These are phyloP conservation scores for Pachymerium ferrugineum DNA, from an alignment of 2,888 invertebrate species.

Conservation along the genomic window DNA sequence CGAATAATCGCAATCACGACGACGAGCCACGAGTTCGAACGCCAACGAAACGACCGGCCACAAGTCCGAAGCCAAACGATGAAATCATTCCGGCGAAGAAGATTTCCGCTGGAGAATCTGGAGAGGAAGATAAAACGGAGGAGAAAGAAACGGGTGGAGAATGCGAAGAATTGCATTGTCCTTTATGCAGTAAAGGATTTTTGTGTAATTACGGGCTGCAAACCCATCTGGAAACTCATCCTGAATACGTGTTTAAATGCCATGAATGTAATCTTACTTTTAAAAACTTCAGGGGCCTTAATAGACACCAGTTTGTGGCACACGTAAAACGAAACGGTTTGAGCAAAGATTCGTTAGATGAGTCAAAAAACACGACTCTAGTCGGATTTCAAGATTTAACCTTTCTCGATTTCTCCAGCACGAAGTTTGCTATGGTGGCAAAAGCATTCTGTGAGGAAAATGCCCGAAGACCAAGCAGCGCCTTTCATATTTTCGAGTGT, in stretches of 20 bases:
- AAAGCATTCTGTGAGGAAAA: conserved; percentile 66
- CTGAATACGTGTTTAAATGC: conserved; percentile 64
- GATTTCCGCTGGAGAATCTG: neutral
- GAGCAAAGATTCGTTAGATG: neutral
- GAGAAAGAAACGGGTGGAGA: conserved; percentile 36
- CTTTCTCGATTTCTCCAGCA: conserved; percentile 71
- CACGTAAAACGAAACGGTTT: conserved; percentile 48
- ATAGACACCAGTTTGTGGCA: conserved; percentile 62
- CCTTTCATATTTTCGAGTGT: conserved; percentile 46
- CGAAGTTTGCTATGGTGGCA: conserved; percentile 73
- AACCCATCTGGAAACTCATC: conserved; percentile 63
- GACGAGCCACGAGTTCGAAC: conserved; percentile 33
- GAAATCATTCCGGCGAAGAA: conserved; percentile 27
- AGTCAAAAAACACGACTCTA: neutral
- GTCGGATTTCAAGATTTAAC: conserved; percentile 56
- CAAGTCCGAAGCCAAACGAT: neutral
- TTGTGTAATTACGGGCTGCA: conserved; percentile 57
- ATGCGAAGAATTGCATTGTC: conserved; percentile 50
- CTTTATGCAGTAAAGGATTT: conserved; percentile 62
- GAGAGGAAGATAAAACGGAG: neutral
- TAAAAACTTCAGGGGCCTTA: conserved; percentile 65
- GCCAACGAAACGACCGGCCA: conserved; percentile 16
- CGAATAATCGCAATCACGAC: neutral
- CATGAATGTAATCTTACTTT: conserved; percentile 64
- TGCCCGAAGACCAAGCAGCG: conserved; percentile 42